A percentile compares a stretch with the other conserved stretches of the same genome.
Evolutionary conservation across 2,888 invertebrate species (phyloP).

Genomic region (Stenchaetothrips biformis): DNA sequence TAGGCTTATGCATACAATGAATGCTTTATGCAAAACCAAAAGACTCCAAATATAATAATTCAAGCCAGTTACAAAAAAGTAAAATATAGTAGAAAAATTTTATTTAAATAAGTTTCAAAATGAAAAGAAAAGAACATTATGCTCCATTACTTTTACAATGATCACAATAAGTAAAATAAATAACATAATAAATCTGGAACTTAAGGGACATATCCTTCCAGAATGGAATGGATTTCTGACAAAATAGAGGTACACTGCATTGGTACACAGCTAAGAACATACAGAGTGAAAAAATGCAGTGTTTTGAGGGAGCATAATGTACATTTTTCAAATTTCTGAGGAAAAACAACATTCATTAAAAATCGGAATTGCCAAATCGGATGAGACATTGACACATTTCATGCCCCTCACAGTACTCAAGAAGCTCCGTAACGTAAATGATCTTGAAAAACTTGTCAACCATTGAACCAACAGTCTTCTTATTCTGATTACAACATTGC

Average conservation of each 20-base stretch:
- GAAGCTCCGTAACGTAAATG: background rate
- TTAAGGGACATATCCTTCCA: background rate
- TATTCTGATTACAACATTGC: background rate
- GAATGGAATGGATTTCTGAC: background rate
- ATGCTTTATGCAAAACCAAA: background rate
- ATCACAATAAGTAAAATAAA: too few relatives aligned
- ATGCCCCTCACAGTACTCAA: background rate
- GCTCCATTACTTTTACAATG: too few relatives aligned
- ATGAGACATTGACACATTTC: too few relatives aligned
- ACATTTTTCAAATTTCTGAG: background rate
- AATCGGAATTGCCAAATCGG: too few relatives aligned
- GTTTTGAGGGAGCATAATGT: background rate
- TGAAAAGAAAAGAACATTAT: too few relatives aligned
- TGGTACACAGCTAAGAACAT: background rate
- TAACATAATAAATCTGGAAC: too few relatives aligned
- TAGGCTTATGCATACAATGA: background rate
- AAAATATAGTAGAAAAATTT: background rate
- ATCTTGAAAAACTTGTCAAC: background rate
- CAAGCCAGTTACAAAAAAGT: background rate
- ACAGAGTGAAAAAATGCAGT: background rate
- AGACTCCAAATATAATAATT: background rate
- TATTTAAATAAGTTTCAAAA: background rate
- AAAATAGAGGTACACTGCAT: too few relatives aligned
- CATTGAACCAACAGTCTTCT: slow-evolving; percentile 13
- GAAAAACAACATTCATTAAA: background rate